These are phyloP conservation scores for Prionace glauca DNA, from an alignment of 2,797 vertebrate species.

Conservation along the genomic window DNA sequence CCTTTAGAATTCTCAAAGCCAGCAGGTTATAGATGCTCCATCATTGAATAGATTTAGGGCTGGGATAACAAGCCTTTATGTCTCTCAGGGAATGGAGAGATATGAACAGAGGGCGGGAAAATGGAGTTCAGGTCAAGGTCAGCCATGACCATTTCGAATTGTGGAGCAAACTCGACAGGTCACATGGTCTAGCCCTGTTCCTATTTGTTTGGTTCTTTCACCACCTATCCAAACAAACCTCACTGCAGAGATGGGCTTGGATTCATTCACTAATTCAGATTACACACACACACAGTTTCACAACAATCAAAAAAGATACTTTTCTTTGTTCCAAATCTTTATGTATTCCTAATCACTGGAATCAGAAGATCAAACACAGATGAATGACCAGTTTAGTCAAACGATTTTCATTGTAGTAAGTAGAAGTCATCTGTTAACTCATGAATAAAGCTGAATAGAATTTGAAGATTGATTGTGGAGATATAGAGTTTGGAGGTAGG, in stretches of 20 bases:
- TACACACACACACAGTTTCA: background rate
- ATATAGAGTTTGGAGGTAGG: background rate
- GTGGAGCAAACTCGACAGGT: too few relatives aligned
- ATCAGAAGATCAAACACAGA: background rate
- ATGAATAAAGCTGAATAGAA: background rate
- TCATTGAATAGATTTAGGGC: background rate
- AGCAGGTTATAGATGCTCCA: background rate
- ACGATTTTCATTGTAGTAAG: background rate
- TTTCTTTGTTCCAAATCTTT: background rate
- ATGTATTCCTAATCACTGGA: background rate
- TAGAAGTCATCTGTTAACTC: background rate
- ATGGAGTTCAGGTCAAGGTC: too few relatives aligned
- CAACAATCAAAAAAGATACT: background rate
- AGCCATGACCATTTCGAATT: too few relatives aligned
- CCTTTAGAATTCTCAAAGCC: background rate
- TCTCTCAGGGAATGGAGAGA: background rate
- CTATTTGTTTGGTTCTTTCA: background rate
- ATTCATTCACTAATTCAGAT: too few relatives aligned
- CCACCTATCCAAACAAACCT: background rate
- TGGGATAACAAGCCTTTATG: background rate
- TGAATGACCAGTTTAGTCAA: background rate
- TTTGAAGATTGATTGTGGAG: background rate
- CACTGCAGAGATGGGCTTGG: background rate
- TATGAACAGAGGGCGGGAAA: background rate
- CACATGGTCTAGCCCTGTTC: too few relatives aligned